Conservation (phyloP, 2,888 invertebrate species). For the Calameuta filiformis region DNA sequence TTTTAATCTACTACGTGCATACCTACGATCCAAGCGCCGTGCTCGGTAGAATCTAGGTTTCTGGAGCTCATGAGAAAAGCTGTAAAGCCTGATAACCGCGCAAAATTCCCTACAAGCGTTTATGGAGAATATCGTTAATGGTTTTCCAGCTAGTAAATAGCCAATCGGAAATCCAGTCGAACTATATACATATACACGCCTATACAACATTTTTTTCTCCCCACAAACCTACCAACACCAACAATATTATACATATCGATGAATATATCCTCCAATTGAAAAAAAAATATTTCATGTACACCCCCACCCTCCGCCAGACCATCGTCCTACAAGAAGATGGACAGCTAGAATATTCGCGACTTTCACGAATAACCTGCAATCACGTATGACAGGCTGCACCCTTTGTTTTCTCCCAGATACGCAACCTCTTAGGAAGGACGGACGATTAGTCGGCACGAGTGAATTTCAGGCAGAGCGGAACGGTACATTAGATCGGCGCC, state of each 20-base stretch:
- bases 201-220: background rate
- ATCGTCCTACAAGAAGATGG: no score
- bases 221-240: background rate
- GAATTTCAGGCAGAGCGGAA: constrained; percentile 30
- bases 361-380: background rate
- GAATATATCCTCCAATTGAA: no score
- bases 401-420: background rate
- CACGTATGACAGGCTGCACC: background rate
- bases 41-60: constrained; percentile 46
- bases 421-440: background rate
- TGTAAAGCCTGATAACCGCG: background rate
- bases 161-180: background rate
- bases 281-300: no score
- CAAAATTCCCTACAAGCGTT: background rate
- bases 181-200: background rate
- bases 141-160: background rate
- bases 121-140: background rate
- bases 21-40: constrained; percentile 14
- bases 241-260: no score
- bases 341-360: background rate
- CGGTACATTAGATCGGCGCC: constrained; percentile 46
- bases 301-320: no score
- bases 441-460: background rate
- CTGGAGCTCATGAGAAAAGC: constrained; percentile 32
- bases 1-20: constrained; percentile 36